Evolutionary conservation across 2,888 invertebrate genomes (phyloP), one percentile per base, ranked within the genome.

Genomic region (Aplocera efformata): DNA sequence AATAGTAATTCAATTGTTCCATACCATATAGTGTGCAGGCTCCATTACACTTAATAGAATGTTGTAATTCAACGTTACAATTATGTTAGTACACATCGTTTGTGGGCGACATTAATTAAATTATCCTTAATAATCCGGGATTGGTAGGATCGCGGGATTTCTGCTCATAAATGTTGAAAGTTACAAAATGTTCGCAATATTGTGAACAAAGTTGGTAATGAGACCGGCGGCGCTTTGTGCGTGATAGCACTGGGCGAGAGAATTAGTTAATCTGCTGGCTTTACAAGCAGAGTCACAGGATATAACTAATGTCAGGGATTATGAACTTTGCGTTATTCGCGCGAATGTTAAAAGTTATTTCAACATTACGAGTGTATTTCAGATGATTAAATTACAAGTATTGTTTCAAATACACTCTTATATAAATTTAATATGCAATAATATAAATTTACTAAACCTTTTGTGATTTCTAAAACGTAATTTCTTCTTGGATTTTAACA

Each of bases 21-120:
- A 17, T 17, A 3, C 13, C 3, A 17, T 3, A 3, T 17, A 17
- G 13, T 2, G 3, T 17, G 5, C 13, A 17, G 5, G 5, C 13
- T 17, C 13, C 13, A 17, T 17, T 17, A 17, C 13, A 17, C 13
- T 17, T 17, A 17, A 17, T 3, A 17, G 6, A 17, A 13, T 25
- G 31, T 10, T 26, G 8, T 28, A 35, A 44, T 47, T 38, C n/a
- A 42, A 40, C 40, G 20, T 10, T 24, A 38, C 30, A 44, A 32
- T 44, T 10, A 27, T 20, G 32, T 34, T 34, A 48, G 34, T 32
- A 23, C 29, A 38, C 26, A 39, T 17, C 29, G 24, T 30, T 42
- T 32, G 48, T 22, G 43, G 33, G 27, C 34, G 27, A 30, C 25
- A 50, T 36, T 47, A 47, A 50, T 42, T 48, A 38, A 38, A 53